These are phyloP conservation scores for Ctenosaura bakeri DNA, from an alignment of 2,797 vertebrate genomes.

Conservation along the genomic window DNA sequence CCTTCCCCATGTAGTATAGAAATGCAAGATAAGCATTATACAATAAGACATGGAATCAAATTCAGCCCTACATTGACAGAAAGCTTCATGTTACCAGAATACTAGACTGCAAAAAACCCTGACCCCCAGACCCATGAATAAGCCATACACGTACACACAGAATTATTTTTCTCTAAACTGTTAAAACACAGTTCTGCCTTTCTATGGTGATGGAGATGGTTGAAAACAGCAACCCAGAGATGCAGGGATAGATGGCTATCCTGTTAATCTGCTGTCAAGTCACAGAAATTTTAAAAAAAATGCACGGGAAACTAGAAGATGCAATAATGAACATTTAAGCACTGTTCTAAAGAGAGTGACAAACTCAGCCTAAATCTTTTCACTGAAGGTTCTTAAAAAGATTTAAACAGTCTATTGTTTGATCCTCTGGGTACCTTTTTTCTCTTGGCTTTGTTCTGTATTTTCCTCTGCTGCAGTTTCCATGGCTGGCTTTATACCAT, in stretches of 20 bases:
- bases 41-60: not conserved
- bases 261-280: constrained; percentile 72
- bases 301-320: constrained; percentile 61
- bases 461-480: constrained; percentile 93
- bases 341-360: constrained; percentile 73
- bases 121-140: constrained; percentile 17
- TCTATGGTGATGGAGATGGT: constrained; percentile 54
- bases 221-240: constrained; percentile 51
- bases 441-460: constrained; percentile 91
- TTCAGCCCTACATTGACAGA: constrained; percentile 20
- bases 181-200: constrained; percentile 41
- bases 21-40: constrained; percentile 18
- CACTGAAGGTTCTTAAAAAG: constrained; percentile 80
- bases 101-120: constrained; percentile 43
- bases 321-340: constrained; percentile 75
- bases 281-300: constrained; percentile 54
- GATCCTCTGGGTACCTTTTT: constrained; percentile 88
- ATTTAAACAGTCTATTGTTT: constrained; percentile 86
- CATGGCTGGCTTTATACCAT: constrained; percentile 94
- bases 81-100: constrained; percentile 38
- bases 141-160: constrained; percentile 36
- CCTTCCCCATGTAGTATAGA: not conserved
- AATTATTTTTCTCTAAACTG: constrained; percentile 46
- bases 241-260: constrained; percentile 64
- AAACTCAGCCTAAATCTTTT: constrained; percentile 76